These are phyloP conservation scores for Apeltes quadracus DNA, from an alignment of 2,113 vertebrate species.

Conservation along the genomic window DNA sequence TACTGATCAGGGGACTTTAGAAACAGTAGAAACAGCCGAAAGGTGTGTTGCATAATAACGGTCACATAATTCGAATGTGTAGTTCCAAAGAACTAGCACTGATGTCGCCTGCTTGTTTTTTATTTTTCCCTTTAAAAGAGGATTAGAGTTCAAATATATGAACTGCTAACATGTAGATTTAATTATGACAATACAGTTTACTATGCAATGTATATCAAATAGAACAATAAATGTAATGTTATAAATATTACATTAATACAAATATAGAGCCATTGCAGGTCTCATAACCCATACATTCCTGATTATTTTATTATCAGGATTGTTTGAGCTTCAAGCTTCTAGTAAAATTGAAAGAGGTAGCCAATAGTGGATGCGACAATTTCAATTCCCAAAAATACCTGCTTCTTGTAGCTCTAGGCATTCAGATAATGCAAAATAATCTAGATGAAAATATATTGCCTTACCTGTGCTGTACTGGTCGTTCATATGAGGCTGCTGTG, in stretches of 20 bases:
- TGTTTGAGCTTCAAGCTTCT: background rate
- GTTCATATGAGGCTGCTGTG: slow-evolving; percentile 40
- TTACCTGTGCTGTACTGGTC: slow-evolving; percentile 47
- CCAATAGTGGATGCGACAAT: background rate
- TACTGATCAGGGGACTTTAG: background rate
- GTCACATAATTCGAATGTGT: background rate
- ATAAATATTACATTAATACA: background rate
- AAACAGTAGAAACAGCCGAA: slow-evolving; percentile 5
- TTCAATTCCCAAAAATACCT: background rate
- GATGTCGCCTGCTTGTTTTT: background rate
- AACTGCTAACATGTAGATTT: background rate
- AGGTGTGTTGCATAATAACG: background rate
- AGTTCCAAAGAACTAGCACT: background rate
- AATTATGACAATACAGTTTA: too few species aligned
- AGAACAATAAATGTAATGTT: background rate
- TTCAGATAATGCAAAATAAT: background rate
- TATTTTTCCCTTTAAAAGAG: background rate
- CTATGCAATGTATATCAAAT: background rate
- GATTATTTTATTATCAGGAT: background rate
- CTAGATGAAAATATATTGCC: background rate
- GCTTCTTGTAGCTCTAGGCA: background rate
- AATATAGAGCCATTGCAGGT: background rate
- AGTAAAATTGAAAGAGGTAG: background rate
- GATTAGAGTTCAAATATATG: background rate
- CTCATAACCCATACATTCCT: background rate